phyloP scores from a whole-genome alignment of 2,113 vertebrate genomes.

The Fukomys damarensis region DNA sequence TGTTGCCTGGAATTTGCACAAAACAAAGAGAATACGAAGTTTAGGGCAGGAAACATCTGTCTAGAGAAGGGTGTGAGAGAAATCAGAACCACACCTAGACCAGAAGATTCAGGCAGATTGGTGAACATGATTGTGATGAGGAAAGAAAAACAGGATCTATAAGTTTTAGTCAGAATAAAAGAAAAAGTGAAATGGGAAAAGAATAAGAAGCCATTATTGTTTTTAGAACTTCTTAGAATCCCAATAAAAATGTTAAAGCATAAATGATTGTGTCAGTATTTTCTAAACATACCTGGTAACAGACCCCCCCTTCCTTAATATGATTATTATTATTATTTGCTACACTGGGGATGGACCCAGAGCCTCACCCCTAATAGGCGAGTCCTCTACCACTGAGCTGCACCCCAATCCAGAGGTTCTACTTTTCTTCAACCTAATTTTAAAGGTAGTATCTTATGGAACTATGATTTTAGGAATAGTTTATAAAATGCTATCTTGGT shows the following conservation, averaged over 20 bases:
- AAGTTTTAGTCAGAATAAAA: background rate
- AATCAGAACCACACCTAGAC: background rate
- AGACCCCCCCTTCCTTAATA: background rate
- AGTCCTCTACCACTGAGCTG: background rate
- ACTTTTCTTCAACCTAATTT: background rate
- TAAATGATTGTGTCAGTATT: background rate
- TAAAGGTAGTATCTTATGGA: background rate
- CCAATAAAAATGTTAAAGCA: background rate
- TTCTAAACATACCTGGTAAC: background rate
- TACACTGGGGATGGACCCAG: background rate
- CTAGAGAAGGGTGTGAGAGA: background rate
- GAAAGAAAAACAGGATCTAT: background rate
- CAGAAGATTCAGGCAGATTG: background rate
- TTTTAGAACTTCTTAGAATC: slow-evolving; percentile 35
- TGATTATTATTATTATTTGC: background rate
- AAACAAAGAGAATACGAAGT: background rate
- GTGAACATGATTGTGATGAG: background rate
- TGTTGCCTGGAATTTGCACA: background rate
- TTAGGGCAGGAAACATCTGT: slow-evolving; percentile 64
- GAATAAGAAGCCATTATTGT: background rate
- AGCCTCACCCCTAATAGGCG: background rate
- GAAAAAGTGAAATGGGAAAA: background rate
- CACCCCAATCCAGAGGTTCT: background rate
- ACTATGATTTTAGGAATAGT: background rate
- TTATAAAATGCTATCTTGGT: background rate